A percentile compares a stretch with the other conserved stretches of the same genome.
Conservation (phyloP, 2,113 vertebrate genomes). For the Xiphophorus couchianus region DNA sequence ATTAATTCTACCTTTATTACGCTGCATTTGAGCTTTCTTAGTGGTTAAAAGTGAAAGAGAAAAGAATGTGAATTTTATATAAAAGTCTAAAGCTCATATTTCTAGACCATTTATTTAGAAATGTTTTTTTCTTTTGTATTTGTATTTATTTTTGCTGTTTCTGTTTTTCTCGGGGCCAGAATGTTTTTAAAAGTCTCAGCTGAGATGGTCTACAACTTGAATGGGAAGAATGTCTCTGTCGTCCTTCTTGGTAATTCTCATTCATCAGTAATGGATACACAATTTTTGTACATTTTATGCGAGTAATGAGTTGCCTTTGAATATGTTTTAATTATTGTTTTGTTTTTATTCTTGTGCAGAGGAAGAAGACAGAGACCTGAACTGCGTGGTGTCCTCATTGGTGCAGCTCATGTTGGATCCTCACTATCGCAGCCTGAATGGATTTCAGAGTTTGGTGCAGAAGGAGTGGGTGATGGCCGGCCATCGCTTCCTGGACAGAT, state of each 20-base stretch:
- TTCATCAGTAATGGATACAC: neutral
- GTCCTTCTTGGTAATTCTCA: conserved; percentile 87
- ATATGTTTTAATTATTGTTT: neutral
- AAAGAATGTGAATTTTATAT: neutral
- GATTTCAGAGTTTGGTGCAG: conserved; percentile 96
- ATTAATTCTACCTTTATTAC: neutral
- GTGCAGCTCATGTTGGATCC: conserved; percentile 96
- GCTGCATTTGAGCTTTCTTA: neutral
- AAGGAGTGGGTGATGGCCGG: conserved; percentile 99
- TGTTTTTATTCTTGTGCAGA: conserved; percentile 77
- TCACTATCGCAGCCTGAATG: conserved; percentile 89
- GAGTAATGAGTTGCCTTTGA: no score
- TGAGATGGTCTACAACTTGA: conserved; percentile 90
- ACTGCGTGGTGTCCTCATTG: conserved; percentile 89
- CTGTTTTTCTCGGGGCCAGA: conserved; percentile 67
- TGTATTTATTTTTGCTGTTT: neutral
- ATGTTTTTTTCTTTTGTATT: neutral
- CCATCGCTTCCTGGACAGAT: conserved; percentile 93
- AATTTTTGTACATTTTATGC: neutral
- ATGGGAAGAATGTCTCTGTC: conserved; percentile 88
- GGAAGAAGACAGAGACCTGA: conserved; percentile 94
- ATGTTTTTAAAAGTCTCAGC: conserved; percentile 89
- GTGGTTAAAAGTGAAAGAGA: neutral
- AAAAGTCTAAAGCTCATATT: neutral
- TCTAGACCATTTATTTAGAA: neutral